Base-by-base conservation (phyloP, 2,113 vertebrate genomes). In the Amia ocellicauda region DNA sequence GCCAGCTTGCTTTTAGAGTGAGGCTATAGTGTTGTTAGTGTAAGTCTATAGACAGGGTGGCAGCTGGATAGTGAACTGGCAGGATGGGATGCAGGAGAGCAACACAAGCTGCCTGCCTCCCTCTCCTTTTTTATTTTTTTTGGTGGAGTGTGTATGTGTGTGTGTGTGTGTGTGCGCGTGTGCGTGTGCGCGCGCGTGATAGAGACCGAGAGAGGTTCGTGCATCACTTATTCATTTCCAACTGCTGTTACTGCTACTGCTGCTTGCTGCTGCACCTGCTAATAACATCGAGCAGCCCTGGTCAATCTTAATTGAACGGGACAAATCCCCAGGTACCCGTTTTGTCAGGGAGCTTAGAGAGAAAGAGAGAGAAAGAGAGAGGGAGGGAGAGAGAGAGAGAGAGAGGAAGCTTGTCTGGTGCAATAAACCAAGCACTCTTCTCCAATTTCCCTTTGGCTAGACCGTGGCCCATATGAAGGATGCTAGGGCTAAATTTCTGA, bases 281-380 rank as follows among this genome's bases (percentile, higher is more conserved):
- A 53, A 53, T 23, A 53, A 23, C 20, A 16, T 20, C 23, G 19
- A 53, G 51, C 51, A 53, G 51, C 23, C 51, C 51, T 53, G 51
- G 51, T 53, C 51, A 53, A 53, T 53, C 20, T 53, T 53, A 53
- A 53, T 24, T 53, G 51, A 53, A 53, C 51, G 23, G 51, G 23
- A 53, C 51, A 22, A 53, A 53, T 53, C 51, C 51, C 51, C 20
- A 53, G 51, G 24, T 26, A 2, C 20, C 51, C 20, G 51, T 53
- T 53, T 1, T 53, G 51, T 50, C 49, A 22, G 49, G 49, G 17
- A 51, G 49, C 49, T 51, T 51, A 51, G 47, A 50, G 47, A n/a
- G n/a, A n/a, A n/a, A n/a, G n/a, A n/a, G n/a, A n/a, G n/a, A n/a
- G n/a, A n/a, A n/a, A n/a, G n/a, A n/a, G n/a, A n/a, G n/a, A n/a